phyloP scores from a whole-genome alignment of 1,140 invertebrate species.

The Acromyrmex heyeri region DNA sequence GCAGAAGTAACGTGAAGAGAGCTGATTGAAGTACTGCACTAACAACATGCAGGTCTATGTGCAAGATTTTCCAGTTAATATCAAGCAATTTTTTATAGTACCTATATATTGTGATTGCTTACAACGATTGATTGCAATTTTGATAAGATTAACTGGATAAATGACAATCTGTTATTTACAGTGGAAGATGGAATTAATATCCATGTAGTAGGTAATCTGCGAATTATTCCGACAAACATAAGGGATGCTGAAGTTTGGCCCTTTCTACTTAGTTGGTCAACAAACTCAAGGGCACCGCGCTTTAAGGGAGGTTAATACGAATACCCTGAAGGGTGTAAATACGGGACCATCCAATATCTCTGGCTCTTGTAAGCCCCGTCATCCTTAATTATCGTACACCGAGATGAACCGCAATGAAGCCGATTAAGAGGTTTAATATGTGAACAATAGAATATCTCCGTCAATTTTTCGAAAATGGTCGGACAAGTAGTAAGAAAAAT shows the following conservation, averaged over 20 bases:
- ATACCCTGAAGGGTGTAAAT: conserved; percentile 60
- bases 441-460: neutral
- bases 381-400: conserved; percentile 55
- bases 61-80: conserved; percentile 18
- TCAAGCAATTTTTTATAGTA: neutral
- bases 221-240: conserved; percentile 47
- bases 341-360: conserved; percentile 51
- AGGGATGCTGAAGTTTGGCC: conserved; percentile 53
- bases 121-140: neutral
- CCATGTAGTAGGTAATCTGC: conserved; percentile 41
- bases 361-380: conserved; percentile 34
- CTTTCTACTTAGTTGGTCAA: conserved; percentile 61
- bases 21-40: conserved; percentile 12
- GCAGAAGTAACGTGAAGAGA: conserved; percentile 6
- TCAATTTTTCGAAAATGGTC: neutral
- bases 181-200: conserved; percentile 19
- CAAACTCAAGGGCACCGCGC: conserved; percentile 54
- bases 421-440: conserved; percentile 43
- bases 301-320: conserved; percentile 64
- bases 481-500: conserved; percentile 14
- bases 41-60: neutral
- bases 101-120: neutral
- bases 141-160: neutral
- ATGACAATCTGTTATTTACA: neutral
- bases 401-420: conserved; percentile 40